Percentiles rank a stretch among this genome's conserved stretches.
phyloP scores from a whole-genome alignment of 2,888 invertebrate genomes.

The Nasonia oneida region DNA sequence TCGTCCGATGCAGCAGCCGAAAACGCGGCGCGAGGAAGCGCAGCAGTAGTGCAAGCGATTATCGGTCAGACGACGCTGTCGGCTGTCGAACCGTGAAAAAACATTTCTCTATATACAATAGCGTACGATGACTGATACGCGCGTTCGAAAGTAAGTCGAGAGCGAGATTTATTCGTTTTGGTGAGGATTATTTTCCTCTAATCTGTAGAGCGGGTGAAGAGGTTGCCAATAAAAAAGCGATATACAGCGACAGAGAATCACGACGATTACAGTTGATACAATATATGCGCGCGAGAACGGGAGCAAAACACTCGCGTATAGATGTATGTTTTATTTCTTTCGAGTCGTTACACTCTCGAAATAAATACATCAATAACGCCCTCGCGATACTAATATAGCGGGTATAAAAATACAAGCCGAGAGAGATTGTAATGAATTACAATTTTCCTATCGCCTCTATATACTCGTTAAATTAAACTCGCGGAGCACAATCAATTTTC shows the following conservation, averaged over 20 bases:
- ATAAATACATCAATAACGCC: background rate
- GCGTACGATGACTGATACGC: background rate
- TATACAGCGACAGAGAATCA: background rate
- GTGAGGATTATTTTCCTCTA: conserved; percentile 5
- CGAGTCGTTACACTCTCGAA: background rate
- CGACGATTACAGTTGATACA: background rate
- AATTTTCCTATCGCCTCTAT: background rate
- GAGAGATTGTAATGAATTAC: background rate
- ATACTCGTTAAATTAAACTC: background rate
- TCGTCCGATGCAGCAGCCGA: conserved; percentile 23
- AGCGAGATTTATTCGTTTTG: conserved; percentile 6
- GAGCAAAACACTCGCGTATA: background rate
- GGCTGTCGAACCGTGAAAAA: conserved; percentile 27
- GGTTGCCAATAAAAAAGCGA: background rate
- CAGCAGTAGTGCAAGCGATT: conserved; percentile 51
- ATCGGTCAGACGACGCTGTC: conserved; percentile 47
- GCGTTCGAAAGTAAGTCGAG: conserved; percentile 27
- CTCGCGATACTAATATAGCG: background rate
- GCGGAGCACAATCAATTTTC: background rate
- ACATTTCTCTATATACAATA: conserved; percentile 49
- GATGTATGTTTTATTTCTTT: background rate
- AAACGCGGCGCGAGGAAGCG: conserved; percentile 19
- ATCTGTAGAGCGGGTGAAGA: conserved; percentile 21
- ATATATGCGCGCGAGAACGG: background rate
- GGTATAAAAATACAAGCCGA: background rate